These are phyloP conservation scores for Hassar affinis DNA, from an alignment of 2,113 vertebrate genomes.

Conservation along the genomic window DNA sequence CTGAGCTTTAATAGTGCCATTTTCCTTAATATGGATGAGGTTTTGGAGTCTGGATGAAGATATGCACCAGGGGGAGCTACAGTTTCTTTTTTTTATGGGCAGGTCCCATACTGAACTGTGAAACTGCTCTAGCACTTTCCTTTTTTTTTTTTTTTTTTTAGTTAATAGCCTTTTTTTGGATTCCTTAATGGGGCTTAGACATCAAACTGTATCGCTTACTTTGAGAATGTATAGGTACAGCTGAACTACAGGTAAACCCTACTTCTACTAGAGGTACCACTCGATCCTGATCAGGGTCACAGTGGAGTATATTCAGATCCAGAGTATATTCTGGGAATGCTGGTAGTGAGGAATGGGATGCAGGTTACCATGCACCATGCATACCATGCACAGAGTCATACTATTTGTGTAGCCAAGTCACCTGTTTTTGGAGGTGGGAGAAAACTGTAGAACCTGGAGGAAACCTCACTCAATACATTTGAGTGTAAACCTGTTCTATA, in stretches of 20 bases:
- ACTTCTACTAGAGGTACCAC: not conserved
- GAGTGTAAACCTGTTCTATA: not conserved
- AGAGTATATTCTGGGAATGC: not conserved
- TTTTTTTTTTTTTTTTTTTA: not conserved
- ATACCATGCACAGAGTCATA: constrained; percentile 5
- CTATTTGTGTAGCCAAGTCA: not conserved
- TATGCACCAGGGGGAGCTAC: constrained; percentile 16
- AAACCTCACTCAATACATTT: not conserved
- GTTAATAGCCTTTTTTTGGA: not conserved
- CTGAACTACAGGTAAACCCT: not conserved
- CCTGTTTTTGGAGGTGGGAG: not conserved
- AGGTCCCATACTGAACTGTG: not conserved
- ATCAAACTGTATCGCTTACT: not conserved
- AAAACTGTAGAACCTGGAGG: not conserved
- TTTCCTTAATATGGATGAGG: not conserved
- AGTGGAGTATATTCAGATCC: rapidly evolving
- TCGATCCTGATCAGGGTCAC: not conserved
- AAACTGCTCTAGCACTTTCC: not conserved
- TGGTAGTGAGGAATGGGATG: not conserved
- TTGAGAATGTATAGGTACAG: not conserved
- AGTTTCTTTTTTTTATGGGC: not conserved
- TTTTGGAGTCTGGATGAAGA: not conserved
- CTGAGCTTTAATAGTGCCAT: not conserved
- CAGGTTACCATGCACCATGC: not conserved
- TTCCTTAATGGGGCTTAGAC: not conserved